Evolutionary conservation across 2,797 vertebrate genomes (phyloP).

Genomic region (Anguilla marmorata): DNA sequence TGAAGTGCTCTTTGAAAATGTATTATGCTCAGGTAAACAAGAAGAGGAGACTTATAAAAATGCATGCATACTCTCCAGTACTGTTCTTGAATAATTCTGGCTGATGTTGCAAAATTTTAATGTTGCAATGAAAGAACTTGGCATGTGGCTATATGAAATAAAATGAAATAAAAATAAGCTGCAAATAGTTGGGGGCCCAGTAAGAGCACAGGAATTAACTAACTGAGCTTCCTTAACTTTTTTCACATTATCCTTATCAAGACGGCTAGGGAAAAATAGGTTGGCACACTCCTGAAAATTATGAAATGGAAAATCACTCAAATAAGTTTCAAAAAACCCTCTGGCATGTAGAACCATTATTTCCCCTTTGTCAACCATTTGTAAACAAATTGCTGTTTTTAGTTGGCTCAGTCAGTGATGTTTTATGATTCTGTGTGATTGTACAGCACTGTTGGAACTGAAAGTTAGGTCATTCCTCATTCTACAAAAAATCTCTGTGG

Average conservation of each 20-base stretch:
- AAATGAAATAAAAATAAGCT: neutral
- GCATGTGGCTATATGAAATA: conserved; percentile 48
- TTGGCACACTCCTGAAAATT: conserved; percentile 69
- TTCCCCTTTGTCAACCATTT: conserved; percentile 73
- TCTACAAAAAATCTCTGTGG: conserved; percentile 29
- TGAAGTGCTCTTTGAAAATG: neutral
- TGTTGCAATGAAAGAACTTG: conserved; percentile 58
- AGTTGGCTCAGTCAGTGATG: conserved; percentile 59
- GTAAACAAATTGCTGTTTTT: conserved; percentile 76
- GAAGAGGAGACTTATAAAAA: neutral
- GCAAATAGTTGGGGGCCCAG: conserved; percentile 59
- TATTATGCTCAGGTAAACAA: neutral
- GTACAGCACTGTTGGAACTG: conserved; percentile 49
- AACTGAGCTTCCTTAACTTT: conserved; percentile 78
- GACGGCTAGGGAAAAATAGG: conserved; percentile 62
- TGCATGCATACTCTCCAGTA: neutral
- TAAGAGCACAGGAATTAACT: conserved; percentile 73
- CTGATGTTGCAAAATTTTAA: neutral
- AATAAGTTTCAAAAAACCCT: conserved; percentile 68
- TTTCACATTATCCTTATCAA: conserved; percentile 73
- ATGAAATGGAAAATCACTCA: conserved; percentile 77
- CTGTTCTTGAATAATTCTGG: neutral
- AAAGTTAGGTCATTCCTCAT: neutral
- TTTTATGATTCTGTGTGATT: conserved; percentile 58
- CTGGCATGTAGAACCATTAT: conserved; percentile 71